Conservation (phyloP, 30 jellyfish, hydroid and myxozoan genomes). For the Sanderia malayensis region DNA sequence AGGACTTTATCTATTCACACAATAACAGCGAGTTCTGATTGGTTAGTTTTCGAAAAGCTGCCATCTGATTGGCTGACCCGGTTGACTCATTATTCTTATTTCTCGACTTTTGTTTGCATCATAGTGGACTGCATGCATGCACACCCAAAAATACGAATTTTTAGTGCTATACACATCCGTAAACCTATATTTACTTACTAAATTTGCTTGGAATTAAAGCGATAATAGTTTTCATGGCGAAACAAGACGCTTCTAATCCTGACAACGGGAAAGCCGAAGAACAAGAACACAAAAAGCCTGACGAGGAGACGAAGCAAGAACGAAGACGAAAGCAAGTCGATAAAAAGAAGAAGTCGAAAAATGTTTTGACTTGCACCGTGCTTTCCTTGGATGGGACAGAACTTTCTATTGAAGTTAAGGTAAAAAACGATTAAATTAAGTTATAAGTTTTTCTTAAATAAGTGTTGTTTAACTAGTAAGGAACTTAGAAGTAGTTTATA, state of each 20-base stretch:
- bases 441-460: neutral
- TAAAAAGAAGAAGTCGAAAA: constrained; percentile 51
- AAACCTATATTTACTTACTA: neutral
- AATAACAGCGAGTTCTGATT: neutral
- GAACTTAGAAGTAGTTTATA: no score
- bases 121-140: neutral
- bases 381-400: constrained; percentile 58
- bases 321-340: constrained; percentile 11
- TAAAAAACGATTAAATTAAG: no score
- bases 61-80: neutral
- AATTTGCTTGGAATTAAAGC: constrained; percentile 10
- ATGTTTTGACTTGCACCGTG: constrained; percentile 47
- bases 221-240: constrained; percentile 29
- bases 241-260: constrained; percentile 27
- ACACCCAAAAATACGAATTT: constrained; percentile 10
- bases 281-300: neutral
- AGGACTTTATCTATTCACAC: no score
- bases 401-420: constrained; percentile 61
- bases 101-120: no score
- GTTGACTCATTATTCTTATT: neutral
- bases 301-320: neutral
- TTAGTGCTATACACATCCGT: no score
- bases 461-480: no score
- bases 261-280: constrained; percentile 24
- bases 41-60: neutral